Base-by-base conservation (phyloP, 2,113 vertebrate genomes). In the Coracopsis vasa region DNA sequence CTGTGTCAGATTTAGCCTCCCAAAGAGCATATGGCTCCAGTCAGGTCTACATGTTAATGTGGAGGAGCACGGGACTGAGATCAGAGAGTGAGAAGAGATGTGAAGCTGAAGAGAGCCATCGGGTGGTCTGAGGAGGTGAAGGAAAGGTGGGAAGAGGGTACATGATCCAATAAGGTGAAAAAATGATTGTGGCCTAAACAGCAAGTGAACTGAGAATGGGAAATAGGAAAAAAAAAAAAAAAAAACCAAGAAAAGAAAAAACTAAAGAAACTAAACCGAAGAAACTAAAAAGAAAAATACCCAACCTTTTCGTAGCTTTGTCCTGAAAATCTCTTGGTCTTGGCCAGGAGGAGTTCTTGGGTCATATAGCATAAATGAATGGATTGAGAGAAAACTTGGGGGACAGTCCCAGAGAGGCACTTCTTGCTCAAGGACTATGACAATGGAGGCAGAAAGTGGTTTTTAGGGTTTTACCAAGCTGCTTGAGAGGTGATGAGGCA, bases 11-110 rank as follows among this genome's bases (percentile, higher is more conserved):
- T 39, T 27, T 50, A n/a, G 7, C 25, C 39, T 79, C 27, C 14
- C 23, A 10, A 78, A 67, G 25, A 37, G 24, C 53, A 35, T 3
- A 16, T 0, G 1, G 16, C 7, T 14, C 24, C 48, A 24, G 33
- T 65, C 18, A 44, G 20, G 42, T 11, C 16, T 58, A 33, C 8
- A 1, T n/a, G 12, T 39, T 41, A 28, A 25, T 37, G 25, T 1
- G 14, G 13, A 79, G 70, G 13, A 54, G 27, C 29, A 20, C 27
- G 61, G 54, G 17, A 18, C 44, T 61, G 60, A 74, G 41, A 7
- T 42, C 11, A 25, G 78, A 25, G 27, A 12, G 5, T 0, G 0
- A 50, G 61, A 80, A 82, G 42, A 15, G 28, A 19, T 37, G 28
- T 41, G 31, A 83, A 72, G 35, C 27, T 4, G 0, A 81, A 66